Conservation (phyloP, 2,888 invertebrate genomes). For the Lasiommata megera region DNA sequence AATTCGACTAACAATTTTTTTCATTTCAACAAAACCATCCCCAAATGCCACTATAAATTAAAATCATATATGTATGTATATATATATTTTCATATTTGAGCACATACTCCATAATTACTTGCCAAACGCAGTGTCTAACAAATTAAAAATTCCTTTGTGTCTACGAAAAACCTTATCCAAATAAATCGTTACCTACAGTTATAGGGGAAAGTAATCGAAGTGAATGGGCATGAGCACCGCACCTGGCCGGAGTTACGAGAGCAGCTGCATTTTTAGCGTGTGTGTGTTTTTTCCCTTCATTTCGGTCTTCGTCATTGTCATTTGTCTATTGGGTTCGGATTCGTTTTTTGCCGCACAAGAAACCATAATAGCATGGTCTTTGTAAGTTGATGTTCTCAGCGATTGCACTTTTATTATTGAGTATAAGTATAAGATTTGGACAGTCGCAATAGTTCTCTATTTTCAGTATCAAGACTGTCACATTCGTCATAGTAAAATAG, state of each 20-base stretch:
- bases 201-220: slow-evolving; percentile 15
- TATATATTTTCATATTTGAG: no score
- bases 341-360: not conserved
- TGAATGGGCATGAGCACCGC: slow-evolving; percentile 16
- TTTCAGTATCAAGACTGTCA: no score
- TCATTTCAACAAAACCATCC: no score
- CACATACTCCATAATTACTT: no score
- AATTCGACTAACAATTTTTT: no score
- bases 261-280: slow-evolving; percentile 22
- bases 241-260: slow-evolving; percentile 23
- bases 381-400: no score
- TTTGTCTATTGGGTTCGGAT: slow-evolving; percentile 9
- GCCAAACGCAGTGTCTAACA: not conserved
- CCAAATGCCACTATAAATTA: no score
- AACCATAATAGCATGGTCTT: not conserved
- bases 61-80: no score
- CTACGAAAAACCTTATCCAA: not conserved
- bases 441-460: no score
- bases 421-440: no score
- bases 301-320: slow-evolving; percentile 13
- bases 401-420: no score
- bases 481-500: no score
- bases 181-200: slow-evolving; percentile 2
- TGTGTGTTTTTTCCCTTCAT: slow-evolving; percentile 18
- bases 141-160: not conserved